These are phyloP conservation scores for Muscidifurax raptorellus DNA, from an alignment of 1,140 invertebrate genomes.

Conservation along the genomic window DNA sequence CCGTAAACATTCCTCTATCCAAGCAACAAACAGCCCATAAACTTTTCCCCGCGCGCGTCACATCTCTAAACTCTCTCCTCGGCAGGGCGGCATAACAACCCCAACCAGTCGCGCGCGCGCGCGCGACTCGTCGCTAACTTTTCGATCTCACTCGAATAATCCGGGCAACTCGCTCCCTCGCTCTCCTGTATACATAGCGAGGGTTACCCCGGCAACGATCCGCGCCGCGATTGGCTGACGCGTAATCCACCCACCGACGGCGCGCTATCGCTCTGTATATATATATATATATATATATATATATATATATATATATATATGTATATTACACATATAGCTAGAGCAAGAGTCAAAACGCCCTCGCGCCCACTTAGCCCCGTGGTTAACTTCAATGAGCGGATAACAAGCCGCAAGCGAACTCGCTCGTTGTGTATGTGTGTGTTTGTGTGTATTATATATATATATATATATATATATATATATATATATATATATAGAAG, in stretches of 20 bases:
- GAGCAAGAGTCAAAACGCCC: slow-evolving; percentile 49
- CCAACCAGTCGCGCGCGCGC: neutral
- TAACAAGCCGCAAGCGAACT: slow-evolving; percentile 69
- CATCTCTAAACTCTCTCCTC: neutral
- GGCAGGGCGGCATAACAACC: neutral
- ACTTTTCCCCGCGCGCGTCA: neutral
- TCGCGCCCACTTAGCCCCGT: slow-evolving; percentile 72
- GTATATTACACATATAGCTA: neutral
- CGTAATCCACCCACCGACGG: slow-evolving; percentile 55
- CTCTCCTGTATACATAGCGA: slow-evolving; percentile 50
- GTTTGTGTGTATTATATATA: neutral
- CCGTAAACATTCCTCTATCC: neutral
- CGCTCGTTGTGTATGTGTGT: neutral
- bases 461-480: neutral
- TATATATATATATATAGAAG: slow-evolving; percentile 12
- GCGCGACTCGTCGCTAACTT: slow-evolving; percentile 71
- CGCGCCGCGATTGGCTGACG: slow-evolving; percentile 70
- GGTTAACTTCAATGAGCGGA: slow-evolving; percentile 76
- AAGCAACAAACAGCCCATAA: neutral
- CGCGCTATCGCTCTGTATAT: neutral
- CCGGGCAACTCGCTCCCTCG: slow-evolving; percentile 22
- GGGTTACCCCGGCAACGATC: slow-evolving; percentile 75
- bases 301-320: neutral
- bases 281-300: neutral
- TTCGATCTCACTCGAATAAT: slow-evolving; percentile 76